Conservation (phyloP, 2,888 invertebrate genomes). For the Drosophila testacea region DNA sequence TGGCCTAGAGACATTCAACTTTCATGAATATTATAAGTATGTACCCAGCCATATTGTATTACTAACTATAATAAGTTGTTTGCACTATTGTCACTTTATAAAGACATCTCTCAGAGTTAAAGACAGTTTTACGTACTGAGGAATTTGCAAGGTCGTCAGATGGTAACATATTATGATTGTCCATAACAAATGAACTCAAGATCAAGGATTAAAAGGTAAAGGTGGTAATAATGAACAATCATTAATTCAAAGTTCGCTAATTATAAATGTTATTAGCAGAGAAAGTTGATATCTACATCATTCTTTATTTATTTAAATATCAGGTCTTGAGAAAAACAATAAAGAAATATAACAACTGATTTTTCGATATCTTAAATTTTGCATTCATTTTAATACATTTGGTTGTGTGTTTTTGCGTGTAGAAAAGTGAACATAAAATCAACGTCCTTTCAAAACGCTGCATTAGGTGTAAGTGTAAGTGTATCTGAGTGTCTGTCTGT, state of each 20-base stretch:
- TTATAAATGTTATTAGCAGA: constrained; percentile 7
- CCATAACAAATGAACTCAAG: too few relatives aligned
- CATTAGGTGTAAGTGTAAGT: constrained; percentile 30
- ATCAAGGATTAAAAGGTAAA: too few relatives aligned
- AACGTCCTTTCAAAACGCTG: constrained; percentile 55
- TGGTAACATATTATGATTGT: too few relatives aligned
- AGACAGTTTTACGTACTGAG: too few relatives aligned
- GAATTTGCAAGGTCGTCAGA: too few relatives aligned
- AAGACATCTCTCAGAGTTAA: too few relatives aligned
- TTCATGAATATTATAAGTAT: constrained; percentile 1
- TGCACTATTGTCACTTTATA: too few relatives aligned
- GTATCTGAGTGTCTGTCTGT: constrained; percentile 28
- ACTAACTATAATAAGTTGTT: background rate
- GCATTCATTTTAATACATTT: constrained; percentile 69
- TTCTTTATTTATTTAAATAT: constrained; percentile 7
- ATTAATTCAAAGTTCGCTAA: background rate
- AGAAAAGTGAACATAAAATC: constrained; percentile 75
- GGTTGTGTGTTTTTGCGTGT: constrained; percentile 59
- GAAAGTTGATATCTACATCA: constrained; percentile 13
- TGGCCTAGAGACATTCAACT: constrained; percentile 17
- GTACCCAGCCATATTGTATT: background rate
- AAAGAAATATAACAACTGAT: constrained; percentile 4
- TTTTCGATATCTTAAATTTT: constrained; percentile 50
- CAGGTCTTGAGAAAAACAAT: constrained; percentile 5
- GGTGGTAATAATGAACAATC: too few relatives aligned